Evolutionary conservation across 2,888 invertebrate genomes (phyloP).

Genomic region (Xylota sylvarum): DNA sequence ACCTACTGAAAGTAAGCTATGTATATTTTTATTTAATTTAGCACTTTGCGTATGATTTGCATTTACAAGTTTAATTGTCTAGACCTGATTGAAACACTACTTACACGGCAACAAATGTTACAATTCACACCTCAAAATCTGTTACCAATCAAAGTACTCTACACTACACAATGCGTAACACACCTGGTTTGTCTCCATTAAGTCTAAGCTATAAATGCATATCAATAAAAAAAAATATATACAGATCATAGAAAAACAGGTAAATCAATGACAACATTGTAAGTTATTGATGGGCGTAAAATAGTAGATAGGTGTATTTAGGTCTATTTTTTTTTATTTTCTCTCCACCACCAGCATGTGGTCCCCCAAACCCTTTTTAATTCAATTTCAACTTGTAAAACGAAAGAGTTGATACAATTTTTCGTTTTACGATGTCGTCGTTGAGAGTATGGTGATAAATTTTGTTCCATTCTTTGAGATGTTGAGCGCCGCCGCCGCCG

Average conservation of each 20-base stretch:
- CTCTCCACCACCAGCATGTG: background rate
- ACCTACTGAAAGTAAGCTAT: background rate
- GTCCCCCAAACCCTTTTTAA: conserved; percentile 28
- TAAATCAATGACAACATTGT: conserved; percentile 70
- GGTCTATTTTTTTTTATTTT: background rate
- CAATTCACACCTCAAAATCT: conserved; percentile 62
- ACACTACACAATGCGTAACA: conserved; percentile 38
- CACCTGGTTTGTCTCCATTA: conserved; percentile 72
- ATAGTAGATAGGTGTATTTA: conserved; percentile 15
- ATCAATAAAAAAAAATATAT: conserved; percentile 61
- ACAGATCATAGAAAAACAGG: conserved; percentile 37
- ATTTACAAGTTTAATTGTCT: conserved; percentile 36
- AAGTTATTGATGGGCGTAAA: conserved; percentile 61
- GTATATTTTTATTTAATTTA: background rate
- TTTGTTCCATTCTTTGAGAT: conserved; percentile 61
- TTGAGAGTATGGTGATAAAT: conserved; percentile 58
- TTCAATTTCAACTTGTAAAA: background rate
- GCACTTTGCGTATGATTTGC: conserved; percentile 25
- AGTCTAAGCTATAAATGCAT: conserved; percentile 59
- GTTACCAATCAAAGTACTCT: conserved; percentile 31
- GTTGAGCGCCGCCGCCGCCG: conserved; percentile 41
- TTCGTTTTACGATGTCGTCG: conserved; percentile 38
- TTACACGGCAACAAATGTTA: conserved; percentile 6
- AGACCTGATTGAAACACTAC: conserved; percentile 21
- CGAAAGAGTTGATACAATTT: conserved; percentile 49